Evolutionary conservation across 2,797 vertebrate genomes (phyloP), one percentile per base, ranked within the genome.

Genomic region (Lepilemur ruficaudatus): DNA sequence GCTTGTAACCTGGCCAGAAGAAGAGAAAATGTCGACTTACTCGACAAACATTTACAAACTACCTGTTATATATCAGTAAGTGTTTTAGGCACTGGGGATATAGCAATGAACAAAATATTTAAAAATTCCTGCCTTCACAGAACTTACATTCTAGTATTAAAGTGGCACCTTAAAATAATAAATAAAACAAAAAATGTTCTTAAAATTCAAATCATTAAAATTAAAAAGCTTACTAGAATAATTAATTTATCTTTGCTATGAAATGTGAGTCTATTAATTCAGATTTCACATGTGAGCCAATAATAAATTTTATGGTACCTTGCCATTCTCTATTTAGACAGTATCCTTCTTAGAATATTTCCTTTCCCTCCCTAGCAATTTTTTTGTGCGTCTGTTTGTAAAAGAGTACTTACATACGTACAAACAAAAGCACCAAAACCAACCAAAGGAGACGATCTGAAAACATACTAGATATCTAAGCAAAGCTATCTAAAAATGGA

Each of bases 31-130:
- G 7, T 14, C 35, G 7, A 91, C 25, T 92, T 55, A 63, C 43
- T 90, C 61, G 90, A 93, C 18, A 83, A 86, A 75, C n/a, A 79
- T 79, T 83, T 67, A 76, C 11, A 93, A 92, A 94, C 15, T 38
- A 89, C 25, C 30, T 92, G 69, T 32, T 93, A 80, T 57, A 79
- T 23, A 59, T 38, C n/a, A 96, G 46, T 12, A 85, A 67, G 23
- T 41, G 4, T 65, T 63, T 23, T 57, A 80, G 61, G 12, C 18
- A 91, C 2, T 41, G 17, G 22, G 32, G 5, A 65, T 59, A 88
- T 0, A 85, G 46, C 4, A 59, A n/a, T 89, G 8, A 96, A 79
- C 32, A 91, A 72, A 82, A 28, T 50, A 93, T 46, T 75, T 48
- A 18, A 55, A 59, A 94, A 89, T 4, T 59, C 41, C 30, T 87